Evolutionary conservation across 2,797 vertebrate species (phyloP), one percentile per base, ranked within the genome.

Genomic region (Lepus oiostolus): DNA sequence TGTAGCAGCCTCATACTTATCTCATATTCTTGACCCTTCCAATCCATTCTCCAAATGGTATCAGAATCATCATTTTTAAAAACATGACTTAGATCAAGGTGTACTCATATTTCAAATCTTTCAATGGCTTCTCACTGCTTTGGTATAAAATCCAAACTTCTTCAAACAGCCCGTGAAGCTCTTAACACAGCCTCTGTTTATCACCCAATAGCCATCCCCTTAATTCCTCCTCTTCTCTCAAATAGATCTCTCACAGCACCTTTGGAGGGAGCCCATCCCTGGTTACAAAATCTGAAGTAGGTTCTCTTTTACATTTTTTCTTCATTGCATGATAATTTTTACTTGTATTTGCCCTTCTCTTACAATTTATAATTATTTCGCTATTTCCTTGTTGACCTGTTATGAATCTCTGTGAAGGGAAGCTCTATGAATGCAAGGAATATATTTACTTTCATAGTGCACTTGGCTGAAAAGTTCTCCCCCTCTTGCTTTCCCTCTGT

Each of bases 91-190:
- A 10, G 2, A 75, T 52, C 22, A 22, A 17, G 24, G 38, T 35
- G 71, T 0, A 4, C 19, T 58, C 62, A 1, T 38, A 32, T 47
- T 32, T 60, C 32, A 50, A 30, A 28, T 42, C 14, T 26, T 84
- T 35, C 35, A 22, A 54, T 24, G 9, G 47, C 17, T 85, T 93
- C 65, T 13, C 67, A 52, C 26, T 47, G 35, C 47, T 91, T 62
- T 84, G 24, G 24, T 83, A 86, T 71, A 71, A 83, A 89, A 89
- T 35, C 11, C 3, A 52, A 91, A 76, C 12, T 84, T 68, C n/a
- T 71, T 38, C 75, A 77, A 19, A 71, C 7, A 22, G 38, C 63
- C 30, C 38, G 4, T 0, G 17, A 54, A 79, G 26, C 16, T 80
- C n/a, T 67, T 38, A 65, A 62, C n/a, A 8, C 30, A 62, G 52